phyloP scores from a whole-genome alignment of 2,888 invertebrate species.

The Priocnemis perturbator region DNA sequence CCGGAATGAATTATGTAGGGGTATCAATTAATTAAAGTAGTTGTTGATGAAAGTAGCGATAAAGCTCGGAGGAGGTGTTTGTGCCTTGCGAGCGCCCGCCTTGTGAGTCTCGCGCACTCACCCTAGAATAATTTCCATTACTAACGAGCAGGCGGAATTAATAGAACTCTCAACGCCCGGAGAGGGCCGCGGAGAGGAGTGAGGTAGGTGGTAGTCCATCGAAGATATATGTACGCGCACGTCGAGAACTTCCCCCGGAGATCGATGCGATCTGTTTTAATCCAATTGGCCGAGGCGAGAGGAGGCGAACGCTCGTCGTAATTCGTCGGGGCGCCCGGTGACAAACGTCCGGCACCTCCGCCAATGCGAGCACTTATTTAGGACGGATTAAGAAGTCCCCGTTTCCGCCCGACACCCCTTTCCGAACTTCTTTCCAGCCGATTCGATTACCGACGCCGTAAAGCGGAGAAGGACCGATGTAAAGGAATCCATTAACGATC shows the following conservation, averaged over 20 bases:
- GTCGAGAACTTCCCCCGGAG: slow-evolving; percentile 33
- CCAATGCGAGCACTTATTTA: slow-evolving; percentile 55
- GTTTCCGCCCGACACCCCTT: slow-evolving; percentile 38
- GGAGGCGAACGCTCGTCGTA: slow-evolving; percentile 29
- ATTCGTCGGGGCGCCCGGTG: slow-evolving; percentile 45
- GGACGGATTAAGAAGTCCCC: slow-evolving; percentile 55
- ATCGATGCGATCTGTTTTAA: slow-evolving; percentile 59
- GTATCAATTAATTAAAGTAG: slow-evolving; percentile 54
- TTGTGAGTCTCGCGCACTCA: slow-evolving; percentile 3
- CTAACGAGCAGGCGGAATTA: slow-evolving; percentile 62
- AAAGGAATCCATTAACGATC: slow-evolving; percentile 43
- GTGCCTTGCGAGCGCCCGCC: slow-evolving; percentile 32
- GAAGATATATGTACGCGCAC: slow-evolving; percentile 14
- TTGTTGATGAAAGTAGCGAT: slow-evolving; percentile 57
- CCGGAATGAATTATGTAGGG: slow-evolving; percentile 54
- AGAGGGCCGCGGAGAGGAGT: neutral
- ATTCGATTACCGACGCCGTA: slow-evolving; percentile 25
- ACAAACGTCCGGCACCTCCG: slow-evolving; percentile 55
- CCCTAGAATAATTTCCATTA: slow-evolving; percentile 56
- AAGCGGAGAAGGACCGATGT: slow-evolving; percentile 20
- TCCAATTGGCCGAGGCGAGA: slow-evolving; percentile 46
- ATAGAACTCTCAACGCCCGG: slow-evolving; percentile 58
- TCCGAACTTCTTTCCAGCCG: slow-evolving; percentile 9
- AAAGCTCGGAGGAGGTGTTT: slow-evolving; percentile 49
- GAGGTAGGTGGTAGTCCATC: neutral